Conservation (phyloP, 2,888 invertebrate species). For the Nephrotoma appendiculata region DNA sequence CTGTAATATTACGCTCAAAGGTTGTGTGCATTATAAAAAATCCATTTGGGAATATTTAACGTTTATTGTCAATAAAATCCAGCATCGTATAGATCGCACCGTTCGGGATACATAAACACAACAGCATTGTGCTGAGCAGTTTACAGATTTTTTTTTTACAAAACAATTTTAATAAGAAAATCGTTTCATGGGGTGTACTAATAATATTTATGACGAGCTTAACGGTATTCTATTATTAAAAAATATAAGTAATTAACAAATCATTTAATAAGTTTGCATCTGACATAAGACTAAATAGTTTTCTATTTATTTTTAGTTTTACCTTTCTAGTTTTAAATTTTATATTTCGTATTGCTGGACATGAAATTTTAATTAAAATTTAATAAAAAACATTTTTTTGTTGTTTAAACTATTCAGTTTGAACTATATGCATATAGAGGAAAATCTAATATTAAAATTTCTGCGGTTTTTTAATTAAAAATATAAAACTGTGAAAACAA, state of each 20-base stretch:
- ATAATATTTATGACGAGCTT: no score
- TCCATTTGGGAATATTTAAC: neutral
- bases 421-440: neutral
- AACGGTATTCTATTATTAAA: neutral
- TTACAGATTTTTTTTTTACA: no score
- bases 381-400: neutral
- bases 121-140: no score
- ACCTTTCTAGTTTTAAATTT: neutral
- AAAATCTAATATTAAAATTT: neutral
- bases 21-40: neutral
- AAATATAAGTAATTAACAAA: neutral
- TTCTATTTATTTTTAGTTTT: neutral
- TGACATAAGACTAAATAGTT: neutral
- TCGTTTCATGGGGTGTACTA: no score
- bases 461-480: neutral
- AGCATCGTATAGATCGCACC: no score
- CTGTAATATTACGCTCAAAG: no score
- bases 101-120: no score
- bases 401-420: no score
- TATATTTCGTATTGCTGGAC: neutral
- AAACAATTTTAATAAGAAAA: no score
- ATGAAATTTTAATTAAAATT: neutral
- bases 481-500: neutral
- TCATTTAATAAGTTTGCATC: neutral
- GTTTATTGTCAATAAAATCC: no score